Percentiles rank a stretch among this genome's conserved stretches.
phyloP scores from a whole-genome alignment of 1,140 invertebrate species.

The Idris sp. region DNA sequence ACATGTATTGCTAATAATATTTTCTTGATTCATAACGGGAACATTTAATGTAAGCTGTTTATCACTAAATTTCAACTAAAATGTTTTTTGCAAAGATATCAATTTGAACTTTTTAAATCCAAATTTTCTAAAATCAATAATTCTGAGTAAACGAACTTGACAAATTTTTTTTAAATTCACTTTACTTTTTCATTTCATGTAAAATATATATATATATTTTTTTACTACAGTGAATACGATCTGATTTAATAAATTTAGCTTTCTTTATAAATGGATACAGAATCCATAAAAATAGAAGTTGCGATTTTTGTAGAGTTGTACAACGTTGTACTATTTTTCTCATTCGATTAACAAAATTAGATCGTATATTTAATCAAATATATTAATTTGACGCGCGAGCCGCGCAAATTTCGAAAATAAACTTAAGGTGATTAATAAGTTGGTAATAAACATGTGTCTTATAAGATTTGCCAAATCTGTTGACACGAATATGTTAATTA shows the following conservation, averaged over 20 bases:
- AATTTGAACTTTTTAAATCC: too few species aligned
- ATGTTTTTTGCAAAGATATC: too few species aligned
- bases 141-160: too few species aligned
- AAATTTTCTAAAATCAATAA: too few species aligned
- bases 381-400: constrained; percentile 40
- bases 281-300: too few species aligned
- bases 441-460: constrained; percentile 49
- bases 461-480: constrained; percentile 47
- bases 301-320: neutral
- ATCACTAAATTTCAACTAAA: too few species aligned
- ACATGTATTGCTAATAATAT: constrained; percentile 37
- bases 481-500: constrained; percentile 51
- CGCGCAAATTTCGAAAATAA: constrained; percentile 43
- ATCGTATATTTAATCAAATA: constrained; percentile 41
- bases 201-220: too few species aligned
- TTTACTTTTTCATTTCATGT: too few species aligned
- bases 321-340: neutral
- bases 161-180: too few species aligned
- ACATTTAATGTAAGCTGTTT: constrained; percentile 28
- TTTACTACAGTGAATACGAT: too few species aligned
- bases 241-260: too few species aligned
- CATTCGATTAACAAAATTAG: constrained; percentile 15
- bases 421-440: constrained; percentile 52
- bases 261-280: too few species aligned
- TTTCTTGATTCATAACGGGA: constrained; percentile 30